Base-by-base conservation (phyloP, 2,888 invertebrate species). In the Melanostoma scalare region DNA sequence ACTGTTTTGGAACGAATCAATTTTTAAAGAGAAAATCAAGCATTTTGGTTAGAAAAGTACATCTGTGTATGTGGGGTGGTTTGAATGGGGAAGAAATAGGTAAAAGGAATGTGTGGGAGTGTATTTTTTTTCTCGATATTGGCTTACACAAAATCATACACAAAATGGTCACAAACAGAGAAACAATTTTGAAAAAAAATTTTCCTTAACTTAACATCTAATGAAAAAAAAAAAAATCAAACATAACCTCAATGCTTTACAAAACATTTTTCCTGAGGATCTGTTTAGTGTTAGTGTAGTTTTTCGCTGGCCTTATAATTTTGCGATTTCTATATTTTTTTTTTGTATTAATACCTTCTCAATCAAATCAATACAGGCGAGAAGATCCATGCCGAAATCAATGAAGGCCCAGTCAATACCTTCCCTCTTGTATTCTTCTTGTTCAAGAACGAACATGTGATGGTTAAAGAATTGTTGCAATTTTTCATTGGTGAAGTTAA, bases 401-500 rank as follows among this genome's bases (percentile, higher is more conserved):
- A 99, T 99, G 93, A 99, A 99, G 91, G 95, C 95, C 99, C 99
- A 99, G 90, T 96, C 94, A 93, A 99, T 99, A 90, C 98, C 98
- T 93, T 99, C 99, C 91, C 93, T 95, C 91, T 96, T 97, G 94
- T 99, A 99, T 92, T 99, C 99, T 93, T 99, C 98, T 95, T 99
- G 99, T 93, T 99, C 99, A 92, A 99, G 94, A 88, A 99, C 98
- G 93, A 99, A 99, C 99, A 99, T 99, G 95, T 98, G 96, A 92
- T 99, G 99, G 93, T 99, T 99, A 95, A 99, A 99, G 94, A 99
- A 99, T 93, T 99, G 99, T 93, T 99, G 99, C 89, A 99, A 95
- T 94, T 98, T 98, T 93, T 99, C 99, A 92, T 99, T 99, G 92
- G 99, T 99, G 94, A 99, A 99, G 94, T 99, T 99, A 95, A 99